phyloP scores from a whole-genome alignment of 1,140 invertebrate species.

The Drosophila equinoxialis region DNA sequence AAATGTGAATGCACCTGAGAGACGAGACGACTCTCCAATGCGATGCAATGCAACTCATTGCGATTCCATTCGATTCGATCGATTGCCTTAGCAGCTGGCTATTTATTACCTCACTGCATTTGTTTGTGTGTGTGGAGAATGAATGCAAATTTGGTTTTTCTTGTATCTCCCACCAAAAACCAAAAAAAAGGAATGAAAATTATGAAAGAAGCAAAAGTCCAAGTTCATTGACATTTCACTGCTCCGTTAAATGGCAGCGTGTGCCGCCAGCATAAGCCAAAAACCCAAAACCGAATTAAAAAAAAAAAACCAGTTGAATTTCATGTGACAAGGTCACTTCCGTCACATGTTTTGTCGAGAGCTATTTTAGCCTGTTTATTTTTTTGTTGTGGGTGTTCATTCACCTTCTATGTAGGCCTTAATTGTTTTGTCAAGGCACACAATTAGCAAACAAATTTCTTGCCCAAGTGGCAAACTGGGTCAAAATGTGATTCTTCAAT shows the following conservation, averaged over 20 bases:
- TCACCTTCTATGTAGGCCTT: slow-evolving; percentile 62
- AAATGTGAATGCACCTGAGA: slow-evolving; percentile 60
- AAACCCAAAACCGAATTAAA: slow-evolving; percentile 29
- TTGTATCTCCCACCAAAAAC: slow-evolving; percentile 1
- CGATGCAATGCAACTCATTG: neutral
- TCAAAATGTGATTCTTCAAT: slow-evolving; percentile 42
- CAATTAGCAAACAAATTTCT: slow-evolving; percentile 39
- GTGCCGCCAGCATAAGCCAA: slow-evolving; percentile 31
- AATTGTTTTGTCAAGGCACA: slow-evolving; percentile 74
- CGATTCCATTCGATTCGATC: slow-evolving; percentile 42
- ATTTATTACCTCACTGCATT: slow-evolving; percentile 72
- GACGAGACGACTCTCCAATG: neutral
- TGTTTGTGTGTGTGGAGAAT: slow-evolving; percentile 1
- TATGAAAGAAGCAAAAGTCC: slow-evolving; percentile 37
- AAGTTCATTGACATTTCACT: slow-evolving; percentile 61
- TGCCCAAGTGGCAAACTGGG: slow-evolving; percentile 51
- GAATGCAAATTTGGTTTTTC: slow-evolving; percentile 65
- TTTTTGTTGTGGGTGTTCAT: slow-evolving; percentile 67
- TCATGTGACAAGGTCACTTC: slow-evolving; percentile 77
- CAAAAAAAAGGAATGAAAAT: slow-evolving; percentile 35
- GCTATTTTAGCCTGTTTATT: neutral
- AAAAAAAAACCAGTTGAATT: slow-evolving; percentile 49
- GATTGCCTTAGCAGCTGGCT: slow-evolving; percentile 70
- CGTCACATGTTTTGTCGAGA: slow-evolving; percentile 48
- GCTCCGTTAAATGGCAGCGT: slow-evolving; percentile 42